Conservation (phyloP, 1,140 invertebrate species). For the Achroia grisella region DNA sequence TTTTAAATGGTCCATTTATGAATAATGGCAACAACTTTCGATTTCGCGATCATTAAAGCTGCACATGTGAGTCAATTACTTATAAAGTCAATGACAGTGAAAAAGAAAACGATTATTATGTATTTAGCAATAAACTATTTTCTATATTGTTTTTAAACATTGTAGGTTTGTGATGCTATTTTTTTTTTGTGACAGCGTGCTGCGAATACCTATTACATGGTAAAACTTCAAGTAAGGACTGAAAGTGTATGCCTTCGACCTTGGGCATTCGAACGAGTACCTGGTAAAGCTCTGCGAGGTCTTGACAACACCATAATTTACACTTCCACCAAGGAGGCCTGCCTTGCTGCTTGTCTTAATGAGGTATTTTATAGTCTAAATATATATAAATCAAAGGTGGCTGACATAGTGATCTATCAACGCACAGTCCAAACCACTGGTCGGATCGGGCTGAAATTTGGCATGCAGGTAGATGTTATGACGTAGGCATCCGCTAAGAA, state of each 20-base stretch:
- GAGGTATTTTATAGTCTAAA: slow-evolving; percentile 71
- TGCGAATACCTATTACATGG: slow-evolving; percentile 96
- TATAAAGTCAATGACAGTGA: not conserved
- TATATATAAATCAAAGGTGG: too few species aligned
- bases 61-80: too few species aligned
- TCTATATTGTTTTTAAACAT: not conserved
- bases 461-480: too few species aligned
- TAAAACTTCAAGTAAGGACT: slow-evolving; percentile 91
- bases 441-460: too few species aligned
- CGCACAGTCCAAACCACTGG: too few species aligned
- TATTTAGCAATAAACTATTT: too few species aligned
- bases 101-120: too few species aligned
- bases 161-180: slow-evolving; percentile 3
- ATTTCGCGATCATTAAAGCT: too few species aligned
- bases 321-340: slow-evolving; percentile 94
- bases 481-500: too few species aligned
- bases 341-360: slow-evolving; percentile 92
- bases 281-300: slow-evolving; percentile 92
- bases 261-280: slow-evolving; percentile 94
- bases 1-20: too few species aligned
- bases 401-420: too few species aligned
- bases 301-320: slow-evolving; percentile 94
- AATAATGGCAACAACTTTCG: too few species aligned
- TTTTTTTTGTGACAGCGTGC: slow-evolving; percentile 75
- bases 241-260: slow-evolving; percentile 93